phyloP scores from a whole-genome alignment of 2,888 invertebrate species.

The Volucella zonaria region DNA sequence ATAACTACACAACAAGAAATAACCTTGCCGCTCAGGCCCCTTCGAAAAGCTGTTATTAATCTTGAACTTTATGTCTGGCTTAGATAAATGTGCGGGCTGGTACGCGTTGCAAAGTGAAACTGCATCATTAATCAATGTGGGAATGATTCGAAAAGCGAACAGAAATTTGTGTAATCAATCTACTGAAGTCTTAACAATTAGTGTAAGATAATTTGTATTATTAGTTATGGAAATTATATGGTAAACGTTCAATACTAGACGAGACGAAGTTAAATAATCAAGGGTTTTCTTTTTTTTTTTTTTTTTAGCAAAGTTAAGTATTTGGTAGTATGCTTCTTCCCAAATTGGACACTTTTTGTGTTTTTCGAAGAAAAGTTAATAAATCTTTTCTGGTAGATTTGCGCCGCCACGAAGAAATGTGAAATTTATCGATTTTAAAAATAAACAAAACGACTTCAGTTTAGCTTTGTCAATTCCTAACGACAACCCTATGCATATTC shows the following conservation, averaged over 20 bases:
- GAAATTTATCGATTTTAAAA: too few relatives aligned
- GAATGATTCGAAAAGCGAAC: slow-evolving; percentile 49
- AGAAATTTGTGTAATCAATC: slow-evolving; percentile 44
- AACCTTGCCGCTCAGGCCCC: neutral
- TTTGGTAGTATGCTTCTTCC: too few relatives aligned
- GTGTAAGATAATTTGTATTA: slow-evolving; percentile 50
- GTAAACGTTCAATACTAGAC: neutral
- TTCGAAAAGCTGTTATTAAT: slow-evolving; percentile 56
- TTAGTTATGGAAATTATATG: slow-evolving; percentile 49
- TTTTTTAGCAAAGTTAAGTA: neutral
- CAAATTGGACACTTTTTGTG: too few relatives aligned
- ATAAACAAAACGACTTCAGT: too few relatives aligned
- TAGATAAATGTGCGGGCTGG: slow-evolving; percentile 46
- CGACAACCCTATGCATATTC: too few relatives aligned
- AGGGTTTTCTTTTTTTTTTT: neutral
- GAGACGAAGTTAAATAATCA: neutral
- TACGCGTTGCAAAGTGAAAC: slow-evolving; percentile 38
- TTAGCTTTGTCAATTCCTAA: too few relatives aligned
- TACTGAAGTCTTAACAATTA: slow-evolving; percentile 31
- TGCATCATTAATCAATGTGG: slow-evolving; percentile 65
- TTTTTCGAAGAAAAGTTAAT: too few relatives aligned
- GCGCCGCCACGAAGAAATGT: too few relatives aligned
- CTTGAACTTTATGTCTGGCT: slow-evolving; percentile 68
- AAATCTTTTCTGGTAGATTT: too few relatives aligned
- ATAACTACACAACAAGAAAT: neutral